A percentile compares a stretch with the other conserved stretches of the same genome.
Evolutionary conservation across 2,797 vertebrate genomes (phyloP).

Genomic region (Melopsittacus undulatus): DNA sequence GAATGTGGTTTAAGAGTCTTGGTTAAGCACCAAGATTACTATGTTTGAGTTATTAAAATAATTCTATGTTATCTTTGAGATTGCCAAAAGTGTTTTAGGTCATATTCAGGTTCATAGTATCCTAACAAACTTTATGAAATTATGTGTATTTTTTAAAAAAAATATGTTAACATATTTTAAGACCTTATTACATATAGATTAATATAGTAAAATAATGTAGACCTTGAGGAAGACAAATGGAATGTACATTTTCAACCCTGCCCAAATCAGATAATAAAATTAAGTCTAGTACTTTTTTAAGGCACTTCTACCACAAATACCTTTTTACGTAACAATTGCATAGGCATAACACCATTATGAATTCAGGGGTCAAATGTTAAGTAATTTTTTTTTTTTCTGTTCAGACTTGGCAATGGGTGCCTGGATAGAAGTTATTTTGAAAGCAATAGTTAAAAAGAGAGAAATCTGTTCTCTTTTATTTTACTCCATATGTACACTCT

Average conservation of each 20-base stretch:
- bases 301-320: background rate
- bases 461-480: background rate
- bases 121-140: background rate
- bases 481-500: background rate
- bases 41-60: background rate
- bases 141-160: background rate
- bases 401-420: background rate
- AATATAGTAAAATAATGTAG: background rate
- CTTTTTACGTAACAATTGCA: background rate
- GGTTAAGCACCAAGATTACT: background rate
- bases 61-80: background rate
- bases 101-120: background rate
- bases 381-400: background rate
- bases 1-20: background rate
- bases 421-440: conserved; percentile 4
- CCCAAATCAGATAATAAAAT: background rate
- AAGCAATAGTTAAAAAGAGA: background rate
- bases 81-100: background rate
- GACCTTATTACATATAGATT: background rate
- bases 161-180: background rate
- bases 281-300: background rate
- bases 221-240: background rate
- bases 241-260: background rate
- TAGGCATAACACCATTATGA: background rate
- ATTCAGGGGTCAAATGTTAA: background rate